Evolutionary conservation across 2,888 invertebrate species (phyloP), one percentile per base, ranked within the genome.

Genomic region (Apoda limacodes): DNA sequence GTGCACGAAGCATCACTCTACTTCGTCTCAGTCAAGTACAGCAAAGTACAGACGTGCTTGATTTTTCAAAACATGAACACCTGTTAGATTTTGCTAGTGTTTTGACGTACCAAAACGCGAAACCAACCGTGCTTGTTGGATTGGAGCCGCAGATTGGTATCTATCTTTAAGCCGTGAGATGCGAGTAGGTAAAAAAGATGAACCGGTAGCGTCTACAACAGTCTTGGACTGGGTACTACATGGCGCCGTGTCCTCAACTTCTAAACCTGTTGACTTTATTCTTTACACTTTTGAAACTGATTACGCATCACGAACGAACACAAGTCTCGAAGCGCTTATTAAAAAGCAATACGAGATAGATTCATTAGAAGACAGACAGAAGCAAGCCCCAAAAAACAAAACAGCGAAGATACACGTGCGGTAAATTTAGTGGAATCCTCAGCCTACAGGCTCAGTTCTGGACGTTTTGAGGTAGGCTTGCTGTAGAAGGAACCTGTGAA

Each of bases 401-500:
- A 11, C 12, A 11, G 6, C 5, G 23, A 23, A 9, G 23, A 23
- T 11, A 5, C 4, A 12, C 35, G 30, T n/a, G 39, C 41, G 5
- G 4, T 25, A 1, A 28, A 17, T n/a, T 14, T 32, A 1, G 28
- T 47, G 4, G 39, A 47, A 19, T n/a, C 24, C 2, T 39, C 44
- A 0, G 22, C 43, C 1, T 4, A 4, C 0, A 23, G 45, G 1
- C 13, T 34, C 0, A 31, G 39, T 9, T 17, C 17, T 6, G 45
- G 41, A 0, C 11, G 37, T 2, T 48, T 44, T 42, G 20, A 37
- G 4, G 43, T 46, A 0, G 39, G 46, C 7, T 22, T 48, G 9
- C 45, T 42, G 1, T 48, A 46, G 46, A 34, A 25, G n/a, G 34
- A 41, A 12, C 19, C 17, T 6, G 5, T 20, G 0, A 22, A 10